Evolutionary conservation across 2,113 vertebrate genomes (phyloP).

Genomic region (Beaufortia kweichowensis): DNA sequence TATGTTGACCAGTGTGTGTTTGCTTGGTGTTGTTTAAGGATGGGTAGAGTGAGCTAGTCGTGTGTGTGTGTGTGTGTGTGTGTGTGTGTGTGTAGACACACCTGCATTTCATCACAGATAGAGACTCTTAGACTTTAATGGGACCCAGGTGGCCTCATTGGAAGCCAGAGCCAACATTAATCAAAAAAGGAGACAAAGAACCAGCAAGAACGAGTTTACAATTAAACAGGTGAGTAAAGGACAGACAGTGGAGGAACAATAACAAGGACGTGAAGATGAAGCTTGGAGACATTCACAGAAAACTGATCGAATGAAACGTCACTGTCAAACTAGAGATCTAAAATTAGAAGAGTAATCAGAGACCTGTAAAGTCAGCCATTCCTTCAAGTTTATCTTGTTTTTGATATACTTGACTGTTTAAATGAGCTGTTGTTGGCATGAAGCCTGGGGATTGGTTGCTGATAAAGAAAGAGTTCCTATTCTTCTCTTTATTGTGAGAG

Average conservation of each 20-base stretch:
- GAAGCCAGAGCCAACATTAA: slow-evolving; percentile 60
- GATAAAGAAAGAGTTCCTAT: slow-evolving; percentile 44
- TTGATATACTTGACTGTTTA: slow-evolving; percentile 21
- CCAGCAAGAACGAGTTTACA: slow-evolving; percentile 57
- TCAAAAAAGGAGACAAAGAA: slow-evolving; percentile 56
- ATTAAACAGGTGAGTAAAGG: slow-evolving; percentile 45
- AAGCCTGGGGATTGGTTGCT: slow-evolving; percentile 24
- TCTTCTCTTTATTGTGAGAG: slow-evolving; percentile 38
- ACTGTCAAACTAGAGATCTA: slow-evolving; percentile 30
- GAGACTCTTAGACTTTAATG: slow-evolving; percentile 64
- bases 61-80: no score
- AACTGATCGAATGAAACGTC: slow-evolving; percentile 48
- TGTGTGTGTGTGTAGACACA: slow-evolving; percentile 54
- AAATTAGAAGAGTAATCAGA: slow-evolving; percentile 21
- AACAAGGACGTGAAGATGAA: slow-evolving; percentile 50
- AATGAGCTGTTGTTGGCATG: slow-evolving; percentile 33
- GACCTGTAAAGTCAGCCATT: neutral
- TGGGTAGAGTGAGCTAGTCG: neutral
- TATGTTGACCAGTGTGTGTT: neutral
- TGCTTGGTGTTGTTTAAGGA: slow-evolving; percentile 19
- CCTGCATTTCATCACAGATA: slow-evolving; percentile 66
- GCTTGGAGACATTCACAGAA: slow-evolving; percentile 45
- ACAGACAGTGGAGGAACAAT: slow-evolving; percentile 55
- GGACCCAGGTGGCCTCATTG: slow-evolving; percentile 62
- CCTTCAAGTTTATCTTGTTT: neutral